Evolutionary conservation across 2,888 invertebrate genomes (phyloP), one percentile per base, ranked within the genome.

Genomic region (Drosophila pseudotakahashii): DNA sequence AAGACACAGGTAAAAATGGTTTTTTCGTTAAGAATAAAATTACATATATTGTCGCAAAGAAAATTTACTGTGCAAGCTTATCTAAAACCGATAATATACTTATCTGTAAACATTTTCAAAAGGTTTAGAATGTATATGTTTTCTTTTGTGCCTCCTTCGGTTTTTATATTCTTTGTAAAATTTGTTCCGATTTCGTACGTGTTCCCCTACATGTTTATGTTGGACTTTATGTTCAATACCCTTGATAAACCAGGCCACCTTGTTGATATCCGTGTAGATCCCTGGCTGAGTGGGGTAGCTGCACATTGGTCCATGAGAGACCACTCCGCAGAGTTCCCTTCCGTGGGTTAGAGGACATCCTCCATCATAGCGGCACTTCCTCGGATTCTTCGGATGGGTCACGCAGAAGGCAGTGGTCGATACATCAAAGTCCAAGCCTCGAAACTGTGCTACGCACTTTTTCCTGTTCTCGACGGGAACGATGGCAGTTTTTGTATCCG

Each of bases 251-350:
- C 4, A 1, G 2, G 7, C 1, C 34, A 77, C 11, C 19, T 41
- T 14, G 5, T 19, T 32, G 0, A 79, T 14, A 32, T 51, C 30
- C 7, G 78, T 79, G 11, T 62, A 79, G 39, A 79, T 11, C 0
- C 70, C 70, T 0, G 78, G 78, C 1, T 10, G 26, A 0, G 57
- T 6, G 5, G 64, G 62, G 6, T 37, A 16, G n/a, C 11, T 19
- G 36, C 78, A 79, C 0, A 11, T 19, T 9, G 62, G 52, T 14
- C 80, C 78, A 14, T 37, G 9, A 2, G 78, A 75, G 1, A 60
- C 75, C 7, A 80, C 30, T 1, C 78, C 78, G 13, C 70, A 50
- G 9, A 80, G 60, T 9, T 48, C n/a, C 6, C 58, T 55, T 3
- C 60, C 45, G 9, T 39, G 47, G n/a, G 64, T 57, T 0, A 77